phyloP scores from a whole-genome alignment of 2,113 vertebrate genomes.

The Pedetes capensis region DNA sequence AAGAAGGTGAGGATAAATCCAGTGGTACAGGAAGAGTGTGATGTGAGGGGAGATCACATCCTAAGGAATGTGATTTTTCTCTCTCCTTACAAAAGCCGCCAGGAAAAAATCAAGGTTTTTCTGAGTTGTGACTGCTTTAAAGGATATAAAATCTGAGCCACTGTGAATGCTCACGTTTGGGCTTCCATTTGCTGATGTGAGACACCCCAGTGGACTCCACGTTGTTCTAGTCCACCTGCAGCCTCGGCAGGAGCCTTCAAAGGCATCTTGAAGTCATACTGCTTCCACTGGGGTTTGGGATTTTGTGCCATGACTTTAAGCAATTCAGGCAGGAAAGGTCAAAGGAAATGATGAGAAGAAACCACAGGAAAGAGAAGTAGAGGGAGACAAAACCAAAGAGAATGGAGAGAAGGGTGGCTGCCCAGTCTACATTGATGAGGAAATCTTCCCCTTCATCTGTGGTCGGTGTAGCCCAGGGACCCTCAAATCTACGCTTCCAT shows the following conservation, averaged over 20 bases:
- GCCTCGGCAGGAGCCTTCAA: background rate
- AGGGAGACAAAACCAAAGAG: background rate
- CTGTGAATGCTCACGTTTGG: background rate
- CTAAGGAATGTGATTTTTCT: background rate
- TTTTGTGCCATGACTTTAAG: background rate
- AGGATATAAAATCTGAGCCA: background rate
- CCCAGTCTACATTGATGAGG: background rate
- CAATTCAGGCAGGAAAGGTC: background rate
- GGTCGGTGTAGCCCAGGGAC: background rate
- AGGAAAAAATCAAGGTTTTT: background rate
- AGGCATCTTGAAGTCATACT: background rate
- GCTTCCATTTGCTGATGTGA: background rate
- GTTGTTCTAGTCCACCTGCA: background rate
- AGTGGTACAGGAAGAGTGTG: background rate
- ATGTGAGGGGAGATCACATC: background rate
- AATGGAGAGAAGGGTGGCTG: background rate
- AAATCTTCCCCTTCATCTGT: background rate
- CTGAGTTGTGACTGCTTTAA: background rate
- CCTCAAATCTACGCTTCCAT: background rate
- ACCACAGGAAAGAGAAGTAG: background rate
- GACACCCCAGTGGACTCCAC: background rate
- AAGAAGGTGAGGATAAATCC: background rate
- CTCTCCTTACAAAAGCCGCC: background rate
- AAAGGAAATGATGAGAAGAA: background rate
- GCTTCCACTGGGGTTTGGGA: background rate